Conservation (phyloP, 2,113 vertebrate genomes). For the Drymodes brunneopygia region DNA sequence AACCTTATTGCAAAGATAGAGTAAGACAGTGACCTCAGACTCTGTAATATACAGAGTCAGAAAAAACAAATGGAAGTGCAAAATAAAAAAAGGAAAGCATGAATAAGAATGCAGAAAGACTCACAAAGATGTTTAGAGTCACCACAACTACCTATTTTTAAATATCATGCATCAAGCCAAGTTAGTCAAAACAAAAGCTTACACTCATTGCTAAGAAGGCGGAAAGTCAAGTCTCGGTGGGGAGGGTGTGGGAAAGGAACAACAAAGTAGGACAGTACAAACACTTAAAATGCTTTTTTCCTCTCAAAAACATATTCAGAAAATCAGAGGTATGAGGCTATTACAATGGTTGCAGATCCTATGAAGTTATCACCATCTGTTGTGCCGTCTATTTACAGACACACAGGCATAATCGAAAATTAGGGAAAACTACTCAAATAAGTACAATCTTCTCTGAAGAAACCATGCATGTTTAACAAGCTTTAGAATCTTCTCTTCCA, state of each 20-base stretch:
- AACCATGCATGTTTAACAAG: not conserved
- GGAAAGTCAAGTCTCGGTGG: not conserved
- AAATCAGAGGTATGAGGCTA: not conserved
- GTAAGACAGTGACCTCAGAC: not conserved
- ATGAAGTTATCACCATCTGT: slow-evolving; percentile 22
- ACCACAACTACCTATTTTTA: not conserved
- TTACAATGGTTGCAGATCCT: slow-evolving; percentile 17
- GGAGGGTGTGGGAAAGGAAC: not conserved
- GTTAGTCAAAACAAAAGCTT: not conserved
- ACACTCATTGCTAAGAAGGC: not conserved
- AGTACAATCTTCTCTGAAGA: not conserved
- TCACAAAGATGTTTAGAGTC: not conserved
- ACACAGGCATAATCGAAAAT: not conserved
- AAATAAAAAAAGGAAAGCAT: not conserved
- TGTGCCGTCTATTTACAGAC: slow-evolving; percentile 16
- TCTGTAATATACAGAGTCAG: not conserved
- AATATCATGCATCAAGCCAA: not conserved
- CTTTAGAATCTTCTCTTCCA: not conserved
- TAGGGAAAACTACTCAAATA: not conserved
- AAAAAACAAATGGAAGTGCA: not conserved
- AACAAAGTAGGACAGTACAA: not conserved
- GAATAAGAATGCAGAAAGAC: not conserved
- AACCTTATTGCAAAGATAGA: not conserved
- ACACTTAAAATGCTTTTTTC: not conserved
- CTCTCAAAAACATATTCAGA: not conserved